Base-by-base conservation (phyloP, 2,797 vertebrate genomes). In the Pseudochaenichthys georgianus region DNA sequence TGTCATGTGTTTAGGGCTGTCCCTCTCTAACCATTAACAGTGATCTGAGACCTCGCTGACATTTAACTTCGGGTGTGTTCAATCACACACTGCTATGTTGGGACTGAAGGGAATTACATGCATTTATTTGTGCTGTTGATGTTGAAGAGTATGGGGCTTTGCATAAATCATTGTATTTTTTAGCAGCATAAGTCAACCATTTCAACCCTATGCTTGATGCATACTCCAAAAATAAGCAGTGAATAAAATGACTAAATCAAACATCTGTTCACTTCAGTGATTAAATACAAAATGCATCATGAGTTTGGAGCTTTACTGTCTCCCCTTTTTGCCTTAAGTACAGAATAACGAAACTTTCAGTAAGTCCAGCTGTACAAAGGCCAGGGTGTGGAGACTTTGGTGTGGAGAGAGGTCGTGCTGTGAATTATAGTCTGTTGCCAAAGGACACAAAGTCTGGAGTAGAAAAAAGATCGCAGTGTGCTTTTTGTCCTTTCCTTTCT, bases 1-100 rank as follows among this genome's bases (percentile, higher is more conserved):
- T 47, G 13, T 45, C 17, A 45, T 16, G 47, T 23, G 34, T 15
- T 61, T 46, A 53, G n/a, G 42, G 12, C 13, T 15, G 19, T 64
- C 23, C 15, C n/a, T 47, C 9, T 51, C 66, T 72, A 59, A 73
- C 50, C 12, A 38, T 64, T 66, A 42, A 46, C 10, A 45, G 47
- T 71, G 54, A 76, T 69, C 42, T 12, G 16, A 53, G 12, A 77
- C 16, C 10, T 8, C 43, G 28, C 13, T 41, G 19, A 52, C 19
- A 31, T 47, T 45, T 15, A 41, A 13, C n/a, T 52, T 48, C 5
- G 52, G 38, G 42, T 54, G 21, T 31, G n/a, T 51, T 50, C 31
- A 10, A 12, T 38, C 42, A 38, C 15, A 8, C 4, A 3, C 3
- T 10, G 9, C 31, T 41, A 34, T 28, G 28, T 46, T 19, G 31